Evolutionary conservation across 1,140 invertebrate genomes (phyloP).

Genomic region (Oryctes rhinoceros): DNA sequence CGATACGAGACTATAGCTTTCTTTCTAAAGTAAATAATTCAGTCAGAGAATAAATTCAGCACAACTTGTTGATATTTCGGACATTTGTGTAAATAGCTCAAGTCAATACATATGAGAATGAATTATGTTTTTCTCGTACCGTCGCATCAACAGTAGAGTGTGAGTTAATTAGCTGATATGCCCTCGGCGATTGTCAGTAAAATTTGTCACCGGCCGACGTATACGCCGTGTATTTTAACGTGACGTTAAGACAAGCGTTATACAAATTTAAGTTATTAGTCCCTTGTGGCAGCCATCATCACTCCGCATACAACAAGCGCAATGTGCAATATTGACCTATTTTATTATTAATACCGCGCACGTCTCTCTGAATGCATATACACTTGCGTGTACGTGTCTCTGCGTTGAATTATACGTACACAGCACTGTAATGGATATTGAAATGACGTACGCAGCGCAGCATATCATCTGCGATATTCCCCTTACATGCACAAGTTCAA

Average conservation of each 20-base stretch:
- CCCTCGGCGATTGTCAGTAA: not conserved
- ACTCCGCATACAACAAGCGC: not conserved
- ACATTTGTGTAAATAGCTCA: no score
- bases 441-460: constrained; percentile 37
- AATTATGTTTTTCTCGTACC: no score
- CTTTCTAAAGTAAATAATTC: no score
- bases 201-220: constrained; percentile 10
- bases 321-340: constrained; percentile 39
- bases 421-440: constrained; percentile 35
- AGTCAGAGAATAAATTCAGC: no score
- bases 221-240: not conserved
- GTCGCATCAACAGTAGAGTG: not conserved
- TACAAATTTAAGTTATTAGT: constrained; percentile 38
- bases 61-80: no score
- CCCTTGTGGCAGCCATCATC: not conserved
- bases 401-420: constrained; percentile 28
- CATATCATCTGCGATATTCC: constrained; percentile 26
- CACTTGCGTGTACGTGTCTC: not conserved
- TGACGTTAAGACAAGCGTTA: not conserved
- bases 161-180: not conserved
- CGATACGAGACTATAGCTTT: no score
- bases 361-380: constrained; percentile 26
- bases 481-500: constrained; percentile 6
- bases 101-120: no score
- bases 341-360: constrained; percentile 38